Base-by-base conservation (phyloP, 2,113 vertebrate genomes). In the Cichladusa arquata region DNA sequence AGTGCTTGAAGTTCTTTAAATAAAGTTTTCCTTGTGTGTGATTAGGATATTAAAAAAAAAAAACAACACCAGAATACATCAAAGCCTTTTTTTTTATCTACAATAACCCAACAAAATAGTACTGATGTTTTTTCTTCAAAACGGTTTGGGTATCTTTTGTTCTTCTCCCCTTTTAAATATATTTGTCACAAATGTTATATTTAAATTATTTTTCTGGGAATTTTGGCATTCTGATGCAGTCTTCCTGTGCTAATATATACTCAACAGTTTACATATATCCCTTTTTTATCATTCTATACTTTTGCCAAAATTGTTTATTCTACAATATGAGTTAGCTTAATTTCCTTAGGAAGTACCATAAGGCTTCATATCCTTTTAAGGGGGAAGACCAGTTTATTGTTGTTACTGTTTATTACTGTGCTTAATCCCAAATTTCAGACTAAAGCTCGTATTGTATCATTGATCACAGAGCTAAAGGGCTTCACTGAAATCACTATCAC, bases 401-500 rank as follows among this genome's bases (percentile, higher is more conserved):
- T 72, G 26, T 34, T 87, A 19, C 11, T 69, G 48, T 60, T 80
- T 51, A 33, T 76, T 84, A 47, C 38, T 56, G 14, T n/a, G 10
- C 5, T 36, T 76, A 80, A 76, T 90, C 22, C 58, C 50, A 44
- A 72, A 85, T 82, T 79, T 87, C 28, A 79, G 31, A 64, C 31
- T 79, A 14, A 66, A 84, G 31, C 25, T 65, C 45, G 34, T 74
- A 58, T 45, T 81, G 9, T 44, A 8, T 57, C 28, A 34, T 34
- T 13, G 7, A 42, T 76, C 0, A 0, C 23, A 61, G 51, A 72
- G 17, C 31, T 69, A 36, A 87, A 69, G 34, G 34, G 15, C 57
- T 79, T 80, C 2, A 2, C 19, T 80, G 66, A 60, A 85, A 72
- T 69, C 31, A 76, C 23, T 9, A 69, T 65, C 31, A 76, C 23